These are phyloP conservation scores for Platyrinchus mystaceus DNA, from an alignment of 2,797 vertebrate species.

Conservation along the genomic window DNA sequence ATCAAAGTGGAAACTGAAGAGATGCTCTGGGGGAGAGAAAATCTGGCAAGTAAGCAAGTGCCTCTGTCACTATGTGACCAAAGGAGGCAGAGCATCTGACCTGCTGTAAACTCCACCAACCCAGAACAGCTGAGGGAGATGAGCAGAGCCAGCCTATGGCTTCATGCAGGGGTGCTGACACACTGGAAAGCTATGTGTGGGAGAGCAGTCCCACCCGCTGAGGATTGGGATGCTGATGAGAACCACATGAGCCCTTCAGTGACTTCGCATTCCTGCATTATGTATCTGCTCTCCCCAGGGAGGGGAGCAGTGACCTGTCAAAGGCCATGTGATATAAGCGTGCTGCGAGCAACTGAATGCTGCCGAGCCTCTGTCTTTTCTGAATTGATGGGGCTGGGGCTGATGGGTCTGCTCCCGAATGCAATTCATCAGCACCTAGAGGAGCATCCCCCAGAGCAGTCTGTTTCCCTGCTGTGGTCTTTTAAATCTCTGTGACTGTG, in stretches of 20 bases:
- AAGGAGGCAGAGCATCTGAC: conserved; percentile 45
- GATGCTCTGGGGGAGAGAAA: neutral
- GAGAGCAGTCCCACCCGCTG: conserved; percentile 65
- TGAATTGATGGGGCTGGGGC: neutral
- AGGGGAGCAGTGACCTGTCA: conserved; percentile 58
- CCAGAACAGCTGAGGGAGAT: neutral
- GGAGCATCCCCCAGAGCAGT: neutral
- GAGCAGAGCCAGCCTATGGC: conserved; percentile 34
- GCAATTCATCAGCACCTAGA: neutral
- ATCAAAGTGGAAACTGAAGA: conserved; percentile 45
- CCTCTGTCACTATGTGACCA: conserved; percentile 34
- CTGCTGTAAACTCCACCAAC: conserved; percentile 46
- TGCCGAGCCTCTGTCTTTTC: neutral
- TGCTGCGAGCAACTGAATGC: conserved; percentile 17
- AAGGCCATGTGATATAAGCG: conserved; percentile 48
- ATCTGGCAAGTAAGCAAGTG: conserved; percentile 27
- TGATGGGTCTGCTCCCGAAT: neutral
- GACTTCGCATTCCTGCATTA: conserved; percentile 52
- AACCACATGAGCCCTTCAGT: conserved; percentile 69
- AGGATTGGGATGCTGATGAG: conserved; percentile 66
- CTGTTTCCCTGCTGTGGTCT: neutral
- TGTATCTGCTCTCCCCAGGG: neutral
- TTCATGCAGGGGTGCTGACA: conserved; percentile 56
- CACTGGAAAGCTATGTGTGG: conserved; percentile 63
- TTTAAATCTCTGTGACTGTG: neutral